These are phyloP conservation scores for Prietella phreatophila DNA, from an alignment of 2,113 vertebrate species.

Conservation along the genomic window DNA sequence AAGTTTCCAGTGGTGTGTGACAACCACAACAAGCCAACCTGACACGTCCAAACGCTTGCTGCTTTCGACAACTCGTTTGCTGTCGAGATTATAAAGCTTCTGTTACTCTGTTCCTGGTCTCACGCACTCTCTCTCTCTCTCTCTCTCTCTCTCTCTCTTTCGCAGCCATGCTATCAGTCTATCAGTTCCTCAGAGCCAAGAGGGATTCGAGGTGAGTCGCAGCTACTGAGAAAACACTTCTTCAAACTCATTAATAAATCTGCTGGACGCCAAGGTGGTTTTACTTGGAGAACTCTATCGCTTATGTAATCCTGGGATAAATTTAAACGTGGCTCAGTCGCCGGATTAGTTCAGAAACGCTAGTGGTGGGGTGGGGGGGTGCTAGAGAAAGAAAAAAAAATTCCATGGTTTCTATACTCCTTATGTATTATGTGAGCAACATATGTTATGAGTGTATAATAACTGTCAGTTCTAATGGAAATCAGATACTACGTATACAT, in stretches of 20 bases:
- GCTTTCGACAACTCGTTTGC: neutral
- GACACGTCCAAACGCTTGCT: neutral
- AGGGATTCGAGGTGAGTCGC: slow-evolving; percentile 25
- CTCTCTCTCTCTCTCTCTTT: neutral
- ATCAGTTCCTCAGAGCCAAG: slow-evolving; percentile 1
- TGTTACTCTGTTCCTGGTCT: neutral
- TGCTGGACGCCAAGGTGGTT: slow-evolving; percentile 36
- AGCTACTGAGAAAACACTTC: slow-evolving; percentile 40
- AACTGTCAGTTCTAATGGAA: neutral
- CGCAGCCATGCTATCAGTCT: neutral
- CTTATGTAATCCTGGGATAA: slow-evolving; percentile 42
- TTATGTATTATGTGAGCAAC: slow-evolving; percentile 26
- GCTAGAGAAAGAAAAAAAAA: neutral
- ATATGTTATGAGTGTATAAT: slow-evolving; percentile 3
- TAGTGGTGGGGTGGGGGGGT: neutral
- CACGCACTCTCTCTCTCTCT: neutral
- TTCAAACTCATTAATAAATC: slow-evolving; percentile 26
- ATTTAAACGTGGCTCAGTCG: slow-evolving; percentile 32
- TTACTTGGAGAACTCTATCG: slow-evolving; percentile 44
- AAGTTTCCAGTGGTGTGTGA: slow-evolving; percentile 30
- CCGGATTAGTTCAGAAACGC: slow-evolving; percentile 17
- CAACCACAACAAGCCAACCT: slow-evolving; percentile 24
- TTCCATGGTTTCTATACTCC: slow-evolving; percentile 40
- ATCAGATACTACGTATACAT: neutral
- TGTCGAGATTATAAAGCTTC: slow-evolving; percentile 11